Evolutionary conservation across 2,113 vertebrate species (phyloP).

Genomic region (Neotoma lepida): DNA sequence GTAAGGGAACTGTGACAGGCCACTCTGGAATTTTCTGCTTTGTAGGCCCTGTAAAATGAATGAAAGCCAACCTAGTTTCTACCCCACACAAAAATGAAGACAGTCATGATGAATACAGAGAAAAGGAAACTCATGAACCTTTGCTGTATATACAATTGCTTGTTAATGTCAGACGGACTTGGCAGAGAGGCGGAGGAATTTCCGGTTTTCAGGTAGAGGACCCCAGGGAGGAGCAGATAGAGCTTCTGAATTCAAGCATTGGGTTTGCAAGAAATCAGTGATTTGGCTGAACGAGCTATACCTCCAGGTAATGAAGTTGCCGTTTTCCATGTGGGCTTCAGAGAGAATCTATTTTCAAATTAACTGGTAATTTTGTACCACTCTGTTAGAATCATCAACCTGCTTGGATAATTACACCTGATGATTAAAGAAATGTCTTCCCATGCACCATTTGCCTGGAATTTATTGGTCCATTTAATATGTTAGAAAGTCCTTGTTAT

Average conservation of each 20-base stretch:
- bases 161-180: slow-evolving; percentile 95
- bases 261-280: slow-evolving; percentile 90
- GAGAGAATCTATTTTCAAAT: slow-evolving; percentile 91
- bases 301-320: slow-evolving; percentile 89
- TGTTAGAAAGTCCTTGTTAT: slow-evolving; percentile 93
- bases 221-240: slow-evolving; percentile 89
- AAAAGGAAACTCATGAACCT: slow-evolving; percentile 88
- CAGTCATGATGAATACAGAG: slow-evolving; percentile 91
- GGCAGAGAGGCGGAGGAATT: slow-evolving; percentile 92
- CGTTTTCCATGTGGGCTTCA: slow-evolving; percentile 92
- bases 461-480: slow-evolving; percentile 86
- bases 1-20: neutral
- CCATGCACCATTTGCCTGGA: slow-evolving; percentile 94
- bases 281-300: slow-evolving; percentile 90
- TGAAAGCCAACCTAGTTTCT: neutral
- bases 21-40: neutral
- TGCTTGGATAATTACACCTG: slow-evolving; percentile 83
- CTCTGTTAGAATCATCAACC: slow-evolving; percentile 92
- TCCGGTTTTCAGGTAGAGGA: slow-evolving; percentile 92
- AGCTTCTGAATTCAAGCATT: slow-evolving; percentile 77
- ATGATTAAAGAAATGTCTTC: slow-evolving; percentile 83
- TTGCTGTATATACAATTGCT: slow-evolving; percentile 94
- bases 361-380: slow-evolving; percentile 92
- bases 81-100: slow-evolving; percentile 82
- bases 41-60: neutral